Conservation (phyloP, 2,797 vertebrate species). For the Paedocypris micromegethes region DNA sequence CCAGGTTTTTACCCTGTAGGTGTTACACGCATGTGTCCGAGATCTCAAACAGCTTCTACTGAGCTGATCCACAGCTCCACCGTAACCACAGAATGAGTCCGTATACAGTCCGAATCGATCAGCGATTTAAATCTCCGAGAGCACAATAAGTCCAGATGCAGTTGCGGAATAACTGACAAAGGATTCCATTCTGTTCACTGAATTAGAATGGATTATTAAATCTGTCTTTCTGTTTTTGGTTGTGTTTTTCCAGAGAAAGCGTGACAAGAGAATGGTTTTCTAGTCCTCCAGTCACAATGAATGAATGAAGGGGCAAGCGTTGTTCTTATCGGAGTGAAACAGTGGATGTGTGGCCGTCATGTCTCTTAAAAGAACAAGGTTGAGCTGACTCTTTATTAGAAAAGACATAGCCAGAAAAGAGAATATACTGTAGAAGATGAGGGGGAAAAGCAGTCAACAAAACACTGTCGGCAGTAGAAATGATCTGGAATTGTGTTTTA, state of each 20-base stretch:
- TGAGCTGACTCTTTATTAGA: conserved; percentile 23
- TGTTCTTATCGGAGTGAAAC: conserved; percentile 26
- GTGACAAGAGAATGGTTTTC: conserved; percentile 12
- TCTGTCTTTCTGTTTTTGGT: not conserved
- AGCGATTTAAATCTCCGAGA: not conserved
- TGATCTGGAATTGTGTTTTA: not conserved
- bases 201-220: conserved; percentile 23
- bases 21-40: not conserved
- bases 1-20: conserved; percentile 12
- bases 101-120: conserved; percentile 6
- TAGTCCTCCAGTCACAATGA: conserved; percentile 5
- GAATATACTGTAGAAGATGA: not conserved
- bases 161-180: too few species aligned
- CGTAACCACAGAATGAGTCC: not conserved
- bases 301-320: conserved; percentile 27
- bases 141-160: not conserved
- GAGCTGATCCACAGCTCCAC: not conserved
- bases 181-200: too few species aligned
- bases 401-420: not conserved
- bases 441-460: not conserved
- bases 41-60: conserved; percentile 13
- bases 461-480: conserved; percentile 2
- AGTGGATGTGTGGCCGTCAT: conserved; percentile 37
- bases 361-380: conserved; percentile 16
- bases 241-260: conserved; percentile 15